Percentiles rank a stretch among this genome's conserved stretches.
These are phyloP conservation scores for Octodon degus DNA, from an alignment of 2,113 vertebrate genomes.

Conservation along the genomic window DNA sequence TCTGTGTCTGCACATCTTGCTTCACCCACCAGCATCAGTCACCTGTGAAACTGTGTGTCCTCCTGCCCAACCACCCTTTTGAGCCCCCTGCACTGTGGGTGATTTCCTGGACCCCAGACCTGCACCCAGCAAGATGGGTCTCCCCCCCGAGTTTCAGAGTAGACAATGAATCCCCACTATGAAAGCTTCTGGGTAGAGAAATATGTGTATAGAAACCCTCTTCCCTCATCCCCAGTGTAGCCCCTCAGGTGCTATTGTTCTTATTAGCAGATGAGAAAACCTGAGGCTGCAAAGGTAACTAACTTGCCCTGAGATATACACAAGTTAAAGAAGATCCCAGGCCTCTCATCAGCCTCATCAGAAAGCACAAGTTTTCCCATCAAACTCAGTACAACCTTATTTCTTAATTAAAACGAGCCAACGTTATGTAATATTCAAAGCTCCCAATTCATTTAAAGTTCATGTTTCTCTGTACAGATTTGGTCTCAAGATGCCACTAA, in stretches of 20 bases:
- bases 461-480: not conserved
- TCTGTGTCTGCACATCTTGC: not conserved
- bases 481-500: conserved; percentile 5
- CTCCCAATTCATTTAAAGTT: not conserved
- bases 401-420: conserved; percentile 54
- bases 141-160: not conserved
- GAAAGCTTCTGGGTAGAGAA: not conserved
- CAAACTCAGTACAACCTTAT: not conserved
- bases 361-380: not conserved
- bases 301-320: not conserved
- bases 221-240: not conserved
- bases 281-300: not conserved
- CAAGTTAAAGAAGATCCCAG: not conserved
- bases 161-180: too few relatives aligned
- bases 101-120: not conserved
- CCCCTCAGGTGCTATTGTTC: not conserved
- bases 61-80: not conserved
- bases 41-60: too few relatives aligned
- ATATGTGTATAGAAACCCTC: not conserved
- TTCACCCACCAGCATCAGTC: not conserved
- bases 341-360: conserved; percentile 1
- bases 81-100: not conserved
- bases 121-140: not conserved
- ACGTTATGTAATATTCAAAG: not conserved
- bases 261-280: not conserved